Evolutionary conservation across 2,113 vertebrate genomes (phyloP).

Genomic region (Urocynchramus pylzowi): DNA sequence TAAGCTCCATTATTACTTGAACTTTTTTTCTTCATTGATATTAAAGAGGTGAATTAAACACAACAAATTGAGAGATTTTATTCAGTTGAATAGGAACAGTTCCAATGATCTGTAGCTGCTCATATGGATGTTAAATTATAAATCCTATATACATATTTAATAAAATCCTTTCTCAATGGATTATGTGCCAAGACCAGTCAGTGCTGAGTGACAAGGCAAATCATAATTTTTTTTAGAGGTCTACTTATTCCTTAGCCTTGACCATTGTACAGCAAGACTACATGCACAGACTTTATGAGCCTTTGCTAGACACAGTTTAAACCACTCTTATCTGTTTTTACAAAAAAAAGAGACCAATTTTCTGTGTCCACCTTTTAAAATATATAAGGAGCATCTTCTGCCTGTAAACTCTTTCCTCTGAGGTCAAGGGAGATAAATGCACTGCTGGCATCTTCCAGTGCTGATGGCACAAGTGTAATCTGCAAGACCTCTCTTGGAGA

Average conservation of each 20-base stretch:
- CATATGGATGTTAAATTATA: not conserved
- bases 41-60: not conserved
- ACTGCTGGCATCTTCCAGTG: not conserved
- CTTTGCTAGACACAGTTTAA: not conserved
- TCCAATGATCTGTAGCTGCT: not conserved
- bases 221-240: not conserved
- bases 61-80: not conserved
- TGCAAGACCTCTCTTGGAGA: not conserved
- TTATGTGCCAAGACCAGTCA: not conserved
- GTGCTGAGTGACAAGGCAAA: not conserved
- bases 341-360: accelerated
- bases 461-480: not conserved
- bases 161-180: not conserved
- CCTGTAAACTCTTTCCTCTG: not conserved
- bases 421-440: not conserved
- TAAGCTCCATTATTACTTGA: not conserved
- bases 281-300: not conserved
- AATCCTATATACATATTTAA: not conserved
- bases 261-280: not conserved
- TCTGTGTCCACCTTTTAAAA: not conserved
- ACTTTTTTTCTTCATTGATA: not conserved
- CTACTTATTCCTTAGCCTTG: not conserved
- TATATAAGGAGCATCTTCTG: not conserved
- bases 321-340: not conserved
- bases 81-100: not conserved